Conservation (phyloP, 2,888 invertebrate species). For the Agrilus biguttatus region DNA sequence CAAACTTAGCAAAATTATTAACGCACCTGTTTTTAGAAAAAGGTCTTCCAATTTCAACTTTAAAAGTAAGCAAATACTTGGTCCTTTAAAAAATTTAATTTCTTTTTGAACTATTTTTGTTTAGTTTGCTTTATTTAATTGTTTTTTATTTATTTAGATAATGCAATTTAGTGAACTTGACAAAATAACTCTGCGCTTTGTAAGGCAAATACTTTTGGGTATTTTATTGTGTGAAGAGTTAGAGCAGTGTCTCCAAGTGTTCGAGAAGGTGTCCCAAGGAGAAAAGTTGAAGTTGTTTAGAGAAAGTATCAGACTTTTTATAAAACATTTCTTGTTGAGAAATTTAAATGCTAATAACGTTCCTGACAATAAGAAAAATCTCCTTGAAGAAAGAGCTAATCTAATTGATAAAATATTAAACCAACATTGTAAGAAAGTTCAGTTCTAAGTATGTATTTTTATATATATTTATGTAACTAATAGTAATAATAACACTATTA, state of each 20-base stretch:
- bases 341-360: constrained; percentile 38
- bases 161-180: constrained; percentile 77
- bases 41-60: constrained; percentile 62
- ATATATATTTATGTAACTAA: no score
- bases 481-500: no score
- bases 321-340: constrained; percentile 71
- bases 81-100: background rate
- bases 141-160: constrained; percentile 37
- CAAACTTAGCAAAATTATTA: constrained; percentile 67
- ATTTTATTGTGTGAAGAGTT: constrained; percentile 55
- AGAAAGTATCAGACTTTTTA: constrained; percentile 71
- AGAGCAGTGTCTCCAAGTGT: constrained; percentile 45
- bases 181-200: constrained; percentile 60
- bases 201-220: constrained; percentile 62
- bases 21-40: constrained; percentile 66
- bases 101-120: background rate
- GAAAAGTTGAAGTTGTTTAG: constrained; percentile 65
- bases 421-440: constrained; percentile 6
- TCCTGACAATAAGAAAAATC: constrained; percentile 30
- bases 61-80: constrained; percentile 50
- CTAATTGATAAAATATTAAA: constrained; percentile 51
- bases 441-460: background rate
- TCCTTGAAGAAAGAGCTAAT: constrained; percentile 42
- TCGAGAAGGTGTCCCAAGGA: constrained; percentile 56
- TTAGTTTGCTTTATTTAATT: constrained; percentile 2